These are phyloP conservation scores for Vesta saturnalis DNA, from an alignment of 2,888 invertebrate genomes.

Conservation along the genomic window DNA sequence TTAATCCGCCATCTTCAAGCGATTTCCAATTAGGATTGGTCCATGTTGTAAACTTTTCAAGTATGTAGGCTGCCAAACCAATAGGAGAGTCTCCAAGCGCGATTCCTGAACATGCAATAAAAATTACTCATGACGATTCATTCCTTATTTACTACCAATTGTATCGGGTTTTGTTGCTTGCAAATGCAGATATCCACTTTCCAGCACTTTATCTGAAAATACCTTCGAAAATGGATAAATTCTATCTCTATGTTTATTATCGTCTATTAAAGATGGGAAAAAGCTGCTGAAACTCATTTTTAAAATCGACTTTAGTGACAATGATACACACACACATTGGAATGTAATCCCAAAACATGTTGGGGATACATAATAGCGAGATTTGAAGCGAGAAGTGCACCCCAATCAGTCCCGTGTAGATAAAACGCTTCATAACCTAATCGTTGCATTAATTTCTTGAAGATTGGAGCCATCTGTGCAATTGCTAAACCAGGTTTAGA, in stretches of 20 bases:
- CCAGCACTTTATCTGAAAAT: conserved; percentile 63
- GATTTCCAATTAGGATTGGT: conserved; percentile 65
- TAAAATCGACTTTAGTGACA: conserved; percentile 28
- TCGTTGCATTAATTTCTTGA: conserved; percentile 75
- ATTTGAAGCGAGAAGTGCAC: conserved; percentile 68
- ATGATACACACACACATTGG: conserved; percentile 44
- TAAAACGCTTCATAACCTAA: conserved; percentile 74
- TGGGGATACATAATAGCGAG: conserved; percentile 73
- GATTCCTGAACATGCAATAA: conserved; percentile 63
- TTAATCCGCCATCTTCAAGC: conserved; percentile 71
- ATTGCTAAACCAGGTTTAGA: conserved; percentile 69
- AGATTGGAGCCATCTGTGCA: conserved; percentile 67
- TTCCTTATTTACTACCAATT: conserved; percentile 69
- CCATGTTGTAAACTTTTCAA: too few species aligned
- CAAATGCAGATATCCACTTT: conserved; percentile 75
- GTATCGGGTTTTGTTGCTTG: conserved; percentile 93
- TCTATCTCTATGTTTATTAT: conserved; percentile 61
- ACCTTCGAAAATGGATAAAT: too few species aligned
- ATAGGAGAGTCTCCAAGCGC: conserved; percentile 78
- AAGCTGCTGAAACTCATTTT: conserved; percentile 37
- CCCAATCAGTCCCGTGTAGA: conserved; percentile 86
- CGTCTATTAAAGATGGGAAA: conserved; percentile 54
- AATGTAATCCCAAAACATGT: conserved; percentile 66
- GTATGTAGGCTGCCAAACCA: conserved; percentile 84
- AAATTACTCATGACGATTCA: too few species aligned